A percentile compares a stretch with the other conserved stretches of the same genome.
phyloP scores from a whole-genome alignment of 2,888 invertebrate species.

The Chouioia cunea region DNA sequence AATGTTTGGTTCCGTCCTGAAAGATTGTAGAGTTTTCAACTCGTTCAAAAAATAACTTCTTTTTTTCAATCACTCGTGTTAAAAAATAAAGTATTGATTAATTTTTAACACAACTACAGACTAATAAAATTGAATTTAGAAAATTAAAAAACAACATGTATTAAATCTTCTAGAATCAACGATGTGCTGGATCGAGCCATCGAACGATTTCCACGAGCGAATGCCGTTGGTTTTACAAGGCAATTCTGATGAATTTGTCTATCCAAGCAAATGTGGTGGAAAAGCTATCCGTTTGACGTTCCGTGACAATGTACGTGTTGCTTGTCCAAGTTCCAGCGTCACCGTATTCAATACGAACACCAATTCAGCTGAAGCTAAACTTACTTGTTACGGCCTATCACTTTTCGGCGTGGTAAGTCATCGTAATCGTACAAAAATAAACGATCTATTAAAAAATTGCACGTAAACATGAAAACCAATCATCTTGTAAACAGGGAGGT shows the following conservation, averaged over 20 bases:
- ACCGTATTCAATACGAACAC: slow-evolving; percentile 11
- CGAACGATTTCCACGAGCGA: neutral
- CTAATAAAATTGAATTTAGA: too few relatives aligned
- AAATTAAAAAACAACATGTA: too few relatives aligned
- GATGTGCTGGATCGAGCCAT: slow-evolving; percentile 31
- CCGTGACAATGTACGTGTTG: slow-evolving; percentile 14
- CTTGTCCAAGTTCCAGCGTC: slow-evolving; percentile 31
- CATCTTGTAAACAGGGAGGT: neutral
- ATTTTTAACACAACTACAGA: too few relatives aligned
- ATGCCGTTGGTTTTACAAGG: slow-evolving; percentile 33
- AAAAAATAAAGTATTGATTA: too few relatives aligned
- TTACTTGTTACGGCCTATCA: slow-evolving; percentile 27
- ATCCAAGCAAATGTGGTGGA: slow-evolving; percentile 27
- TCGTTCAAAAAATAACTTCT: too few relatives aligned
- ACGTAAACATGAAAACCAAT: neutral
- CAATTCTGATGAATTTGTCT: slow-evolving; percentile 30
- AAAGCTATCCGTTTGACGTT: slow-evolving; percentile 8
- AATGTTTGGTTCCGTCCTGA: too few relatives aligned
- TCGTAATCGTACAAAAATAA: neutral
- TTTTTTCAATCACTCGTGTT: too few relatives aligned
- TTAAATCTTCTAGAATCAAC: slow-evolving; percentile 28
- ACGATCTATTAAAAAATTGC: neutral
- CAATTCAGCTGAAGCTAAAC: slow-evolving; percentile 8
- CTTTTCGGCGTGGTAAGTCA: slow-evolving; percentile 37
- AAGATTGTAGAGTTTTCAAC: too few relatives aligned